These are phyloP conservation scores for Erythrocercus mccallii DNA, from an alignment of 2,113 vertebrate species.

Conservation along the genomic window DNA sequence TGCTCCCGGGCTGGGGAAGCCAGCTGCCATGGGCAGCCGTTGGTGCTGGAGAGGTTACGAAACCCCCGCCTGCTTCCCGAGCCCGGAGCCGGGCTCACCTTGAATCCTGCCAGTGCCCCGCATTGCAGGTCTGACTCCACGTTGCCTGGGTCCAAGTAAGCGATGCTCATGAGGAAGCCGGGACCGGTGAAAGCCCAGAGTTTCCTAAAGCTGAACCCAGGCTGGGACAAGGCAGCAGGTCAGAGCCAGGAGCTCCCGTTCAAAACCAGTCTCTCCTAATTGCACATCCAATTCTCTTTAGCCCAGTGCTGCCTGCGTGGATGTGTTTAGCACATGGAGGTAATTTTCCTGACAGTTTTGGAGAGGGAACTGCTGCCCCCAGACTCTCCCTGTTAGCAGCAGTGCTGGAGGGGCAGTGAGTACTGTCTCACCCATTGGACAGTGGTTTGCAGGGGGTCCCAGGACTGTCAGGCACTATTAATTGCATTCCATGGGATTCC, in stretches of 20 bases:
- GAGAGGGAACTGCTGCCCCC: background rate
- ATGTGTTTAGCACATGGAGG: fast-evolving
- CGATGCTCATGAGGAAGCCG: slow-evolving; percentile 83
- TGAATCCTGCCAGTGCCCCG: slow-evolving; percentile 73
- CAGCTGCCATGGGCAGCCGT: background rate
- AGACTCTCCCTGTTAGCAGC: background rate
- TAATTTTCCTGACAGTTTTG: background rate
- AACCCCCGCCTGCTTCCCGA: background rate
- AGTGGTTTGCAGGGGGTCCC: background rate
- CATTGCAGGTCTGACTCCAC: slow-evolving; percentile 79
- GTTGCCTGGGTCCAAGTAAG: slow-evolving; percentile 80
- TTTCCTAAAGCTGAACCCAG: slow-evolving; percentile 75
- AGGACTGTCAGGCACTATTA: background rate
- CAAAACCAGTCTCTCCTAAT: background rate
- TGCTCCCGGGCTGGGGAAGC: background rate
- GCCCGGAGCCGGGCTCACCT: slow-evolving; percentile 54
- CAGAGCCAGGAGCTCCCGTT: background rate
- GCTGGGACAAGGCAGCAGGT: slow-evolving; percentile 19
- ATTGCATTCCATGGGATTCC: background rate
- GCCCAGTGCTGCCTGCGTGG: fast-evolving
- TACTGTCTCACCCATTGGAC: too few species aligned
- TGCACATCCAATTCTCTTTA: too few species aligned
- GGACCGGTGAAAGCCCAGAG: slow-evolving; percentile 82
- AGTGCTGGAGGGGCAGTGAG: background rate
- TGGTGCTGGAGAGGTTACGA: background rate